Evolutionary conservation across 2,888 invertebrate species (phyloP).

Genomic region (Strigamia crassipes): DNA sequence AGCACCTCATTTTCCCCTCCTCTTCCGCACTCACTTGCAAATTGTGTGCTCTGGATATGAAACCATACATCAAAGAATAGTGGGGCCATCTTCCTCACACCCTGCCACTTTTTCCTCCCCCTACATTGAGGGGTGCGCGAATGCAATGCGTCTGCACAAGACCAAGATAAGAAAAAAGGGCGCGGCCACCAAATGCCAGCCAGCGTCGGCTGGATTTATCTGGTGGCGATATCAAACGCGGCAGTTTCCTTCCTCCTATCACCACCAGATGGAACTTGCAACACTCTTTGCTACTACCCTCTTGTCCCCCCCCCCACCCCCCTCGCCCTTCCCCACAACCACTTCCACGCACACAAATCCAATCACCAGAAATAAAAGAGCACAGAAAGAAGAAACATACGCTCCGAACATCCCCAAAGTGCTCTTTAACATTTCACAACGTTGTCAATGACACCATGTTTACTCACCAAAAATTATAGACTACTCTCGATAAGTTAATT

Average conservation of each 20-base stretch:
- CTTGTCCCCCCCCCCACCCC: not conserved
- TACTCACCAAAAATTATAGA: not conserved
- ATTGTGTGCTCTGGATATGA: slow-evolving; percentile 31
- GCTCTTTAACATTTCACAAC: slow-evolving; percentile 20
- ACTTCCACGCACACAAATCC: slow-evolving; percentile 22
- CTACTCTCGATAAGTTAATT: not conserved
- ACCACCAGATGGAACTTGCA: slow-evolving; percentile 38
- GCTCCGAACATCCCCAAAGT: not conserved
- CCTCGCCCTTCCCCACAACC: not conserved
- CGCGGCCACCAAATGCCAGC: slow-evolving; percentile 40
- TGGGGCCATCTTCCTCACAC: slow-evolving; percentile 42
- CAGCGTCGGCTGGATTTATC: slow-evolving; percentile 36
- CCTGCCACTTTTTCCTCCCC: slow-evolving; percentile 23
- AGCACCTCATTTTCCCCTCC: not conserved
- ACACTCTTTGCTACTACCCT: not conserved
- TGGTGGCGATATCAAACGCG: slow-evolving; percentile 40
- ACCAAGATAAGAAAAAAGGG: slow-evolving; percentile 34
- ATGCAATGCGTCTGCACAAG: slow-evolving; percentile 35
- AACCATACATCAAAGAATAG: slow-evolving; percentile 31
- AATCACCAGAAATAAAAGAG: slow-evolving; percentile 35
- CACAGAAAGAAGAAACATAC: slow-evolving; percentile 13
- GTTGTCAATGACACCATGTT: not conserved
- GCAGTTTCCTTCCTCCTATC: slow-evolving; percentile 40
- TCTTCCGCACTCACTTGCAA: slow-evolving; percentile 28
- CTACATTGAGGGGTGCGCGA: slow-evolving; percentile 19